Conservation (phyloP, 2,113 vertebrate species). For the Trichechus manatus region DNA sequence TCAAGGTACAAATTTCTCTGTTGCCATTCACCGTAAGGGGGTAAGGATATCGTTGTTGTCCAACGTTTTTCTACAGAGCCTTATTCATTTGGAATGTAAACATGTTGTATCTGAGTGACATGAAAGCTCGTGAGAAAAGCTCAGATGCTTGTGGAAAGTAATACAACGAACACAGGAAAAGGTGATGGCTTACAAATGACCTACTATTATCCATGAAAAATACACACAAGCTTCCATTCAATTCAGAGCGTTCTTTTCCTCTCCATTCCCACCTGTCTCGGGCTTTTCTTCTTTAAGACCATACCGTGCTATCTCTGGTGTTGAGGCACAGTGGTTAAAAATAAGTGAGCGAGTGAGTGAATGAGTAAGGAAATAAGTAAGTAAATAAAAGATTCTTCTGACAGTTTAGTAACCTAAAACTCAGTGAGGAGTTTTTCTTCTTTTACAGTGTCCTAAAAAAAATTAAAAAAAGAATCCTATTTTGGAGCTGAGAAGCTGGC, state of each 20-base stretch:
- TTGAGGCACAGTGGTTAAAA: conserved; percentile 23
- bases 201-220: background rate
- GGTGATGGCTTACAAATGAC: background rate
- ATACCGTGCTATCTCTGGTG: background rate
- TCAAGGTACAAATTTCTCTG: conserved; percentile 11
- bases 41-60: background rate
- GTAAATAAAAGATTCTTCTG: conserved; percentile 31
- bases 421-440: conserved; percentile 17
- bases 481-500: background rate
- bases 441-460: background rate
- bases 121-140: background rate
- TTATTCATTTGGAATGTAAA: background rate
- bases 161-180: background rate
- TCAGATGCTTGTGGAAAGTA: background rate
- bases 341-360: background rate
- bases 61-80: conserved; percentile 46
- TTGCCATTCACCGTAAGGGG: conserved; percentile 32
- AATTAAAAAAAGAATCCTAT: background rate
- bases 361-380: background rate
- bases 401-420: conserved; percentile 43
- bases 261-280: background rate
- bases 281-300: background rate
- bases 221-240: background rate
- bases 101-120: background rate
- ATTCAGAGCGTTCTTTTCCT: conserved; percentile 3